phyloP scores from a whole-genome alignment of 2,113 vertebrate species.

The Menidia beryllina region DNA sequence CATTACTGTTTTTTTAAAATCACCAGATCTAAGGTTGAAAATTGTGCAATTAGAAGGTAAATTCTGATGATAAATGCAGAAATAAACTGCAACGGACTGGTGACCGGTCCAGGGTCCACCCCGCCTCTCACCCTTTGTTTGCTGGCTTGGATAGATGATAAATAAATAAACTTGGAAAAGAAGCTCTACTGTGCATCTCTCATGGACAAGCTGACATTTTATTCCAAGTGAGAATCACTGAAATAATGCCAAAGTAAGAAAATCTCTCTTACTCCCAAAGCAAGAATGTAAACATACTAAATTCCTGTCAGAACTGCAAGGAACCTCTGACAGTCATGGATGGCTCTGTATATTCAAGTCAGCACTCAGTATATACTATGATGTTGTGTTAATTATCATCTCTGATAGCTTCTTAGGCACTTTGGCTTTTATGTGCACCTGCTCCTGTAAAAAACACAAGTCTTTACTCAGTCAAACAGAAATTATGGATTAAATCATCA shows the following conservation, averaged over 20 bases:
- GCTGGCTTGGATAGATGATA: constrained; percentile 1
- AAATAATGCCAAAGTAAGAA: constrained; percentile 72
- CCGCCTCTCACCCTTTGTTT: too few species aligned
- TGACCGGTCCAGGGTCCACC: too few species aligned
- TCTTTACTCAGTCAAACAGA: neutral
- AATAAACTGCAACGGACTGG: too few species aligned
- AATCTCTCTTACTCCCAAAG: constrained; percentile 78
- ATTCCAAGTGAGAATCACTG: constrained; percentile 56
- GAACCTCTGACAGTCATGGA: constrained; percentile 75
- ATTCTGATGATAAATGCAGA: too few species aligned
- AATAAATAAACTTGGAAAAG: constrained; percentile 8
- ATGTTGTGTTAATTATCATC: constrained; percentile 51
- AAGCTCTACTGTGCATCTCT: constrained; percentile 29
- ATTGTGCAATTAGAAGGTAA: too few species aligned
- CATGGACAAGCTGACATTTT: constrained; percentile 71
- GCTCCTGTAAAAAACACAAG: constrained; percentile 34
- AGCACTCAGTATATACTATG: constrained; percentile 63
- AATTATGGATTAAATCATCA: constrained; percentile 3
- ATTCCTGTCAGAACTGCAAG: constrained; percentile 77
- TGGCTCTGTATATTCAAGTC: constrained; percentile 72
- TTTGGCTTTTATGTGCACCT: constrained; percentile 53
- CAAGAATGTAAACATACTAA: constrained; percentile 85
- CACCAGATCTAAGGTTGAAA: too few species aligned
- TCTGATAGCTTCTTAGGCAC: constrained; percentile 37
- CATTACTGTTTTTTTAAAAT: too few species aligned